Conservation (phyloP, 2,797 vertebrate genomes). For the Orientallactaga sibirica region DNA sequence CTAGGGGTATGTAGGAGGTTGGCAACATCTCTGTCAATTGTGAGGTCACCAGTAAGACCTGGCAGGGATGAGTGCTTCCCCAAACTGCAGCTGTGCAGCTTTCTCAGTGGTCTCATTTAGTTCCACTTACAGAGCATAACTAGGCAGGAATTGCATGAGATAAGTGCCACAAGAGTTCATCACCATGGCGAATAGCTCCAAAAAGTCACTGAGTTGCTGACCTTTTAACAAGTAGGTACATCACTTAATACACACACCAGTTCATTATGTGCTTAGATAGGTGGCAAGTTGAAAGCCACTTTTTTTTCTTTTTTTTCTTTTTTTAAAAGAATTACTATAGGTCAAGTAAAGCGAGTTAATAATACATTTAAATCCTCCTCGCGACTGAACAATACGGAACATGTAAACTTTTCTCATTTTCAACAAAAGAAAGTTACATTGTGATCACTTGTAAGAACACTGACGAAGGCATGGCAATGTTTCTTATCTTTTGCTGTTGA, state of each 20-base stretch:
- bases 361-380: constrained; percentile 6
- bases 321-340: background rate
- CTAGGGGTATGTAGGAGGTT: constrained; percentile 76
- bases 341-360: constrained; percentile 32
- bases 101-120: constrained; percentile 74
- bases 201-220: constrained; percentile 2
- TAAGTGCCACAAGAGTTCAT: constrained; percentile 53
- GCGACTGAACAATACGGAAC: background rate
- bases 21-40: constrained; percentile 75
- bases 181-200: constrained; percentile 63
- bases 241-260: background rate
- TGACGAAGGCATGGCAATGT: background rate
- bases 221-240: constrained; percentile 2
- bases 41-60: constrained; percentile 79
- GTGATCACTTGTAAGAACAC: background rate
- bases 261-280: background rate
- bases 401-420: background rate
- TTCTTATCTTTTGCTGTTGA: constrained; percentile 16
- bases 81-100: constrained; percentile 60
- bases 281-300: background rate
- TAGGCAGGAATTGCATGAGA: constrained; percentile 69
- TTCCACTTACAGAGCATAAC: constrained; percentile 27
- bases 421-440: background rate
- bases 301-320: background rate
- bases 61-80: constrained; percentile 68